Evolutionary conservation across 1,140 invertebrate species (phyloP).

Genomic region (Maconellicoccus hirsutus): DNA sequence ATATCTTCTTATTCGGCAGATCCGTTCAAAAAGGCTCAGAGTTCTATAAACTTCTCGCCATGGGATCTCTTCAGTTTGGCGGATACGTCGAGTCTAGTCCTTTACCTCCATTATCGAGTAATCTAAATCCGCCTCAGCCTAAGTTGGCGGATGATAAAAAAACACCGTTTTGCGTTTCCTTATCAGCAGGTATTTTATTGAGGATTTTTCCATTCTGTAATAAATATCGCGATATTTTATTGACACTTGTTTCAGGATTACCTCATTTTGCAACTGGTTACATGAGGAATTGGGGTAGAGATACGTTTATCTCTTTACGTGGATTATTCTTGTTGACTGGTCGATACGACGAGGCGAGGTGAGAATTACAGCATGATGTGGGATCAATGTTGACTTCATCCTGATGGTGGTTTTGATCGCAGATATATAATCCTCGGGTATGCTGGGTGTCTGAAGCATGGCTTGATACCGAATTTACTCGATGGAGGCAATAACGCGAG

Average conservation of each 20-base stretch:
- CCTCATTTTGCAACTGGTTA: slow-evolving; percentile 87
- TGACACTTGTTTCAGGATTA: slow-evolving; percentile 48
- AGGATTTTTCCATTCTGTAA: neutral
- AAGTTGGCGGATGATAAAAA: slow-evolving; percentile 34
- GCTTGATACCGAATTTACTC: slow-evolving; percentile 92
- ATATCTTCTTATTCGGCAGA: slow-evolving; percentile 35
- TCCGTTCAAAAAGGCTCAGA: slow-evolving; percentile 65
- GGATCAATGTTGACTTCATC: neutral
- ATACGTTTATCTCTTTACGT: slow-evolving; percentile 91
- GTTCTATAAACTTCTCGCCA: slow-evolving; percentile 66
- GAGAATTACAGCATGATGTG: neutral
- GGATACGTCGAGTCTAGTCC: slow-evolving; percentile 61
- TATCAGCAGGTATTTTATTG: slow-evolving; percentile 46
- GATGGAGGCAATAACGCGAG: slow-evolving; percentile 77
- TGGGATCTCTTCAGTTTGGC: slow-evolving; percentile 74
- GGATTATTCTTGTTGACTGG: slow-evolving; percentile 77
- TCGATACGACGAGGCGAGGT: slow-evolving; percentile 72
- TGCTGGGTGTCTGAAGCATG: slow-evolving; percentile 84
- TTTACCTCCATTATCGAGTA: slow-evolving; percentile 63
- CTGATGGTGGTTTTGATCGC: slow-evolving; percentile 22
- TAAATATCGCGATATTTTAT: neutral
- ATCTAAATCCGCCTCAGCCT: slow-evolving; percentile 52
- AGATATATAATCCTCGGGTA: slow-evolving; percentile 82
- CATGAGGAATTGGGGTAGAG: slow-evolving; percentile 97
- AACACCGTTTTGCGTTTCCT: slow-evolving; percentile 41